Percentiles rank a stretch among this genome's conserved stretches.
phyloP scores from a whole-genome alignment of 2,797 vertebrate species.

The Enteromius unitaeniatus region DNA sequence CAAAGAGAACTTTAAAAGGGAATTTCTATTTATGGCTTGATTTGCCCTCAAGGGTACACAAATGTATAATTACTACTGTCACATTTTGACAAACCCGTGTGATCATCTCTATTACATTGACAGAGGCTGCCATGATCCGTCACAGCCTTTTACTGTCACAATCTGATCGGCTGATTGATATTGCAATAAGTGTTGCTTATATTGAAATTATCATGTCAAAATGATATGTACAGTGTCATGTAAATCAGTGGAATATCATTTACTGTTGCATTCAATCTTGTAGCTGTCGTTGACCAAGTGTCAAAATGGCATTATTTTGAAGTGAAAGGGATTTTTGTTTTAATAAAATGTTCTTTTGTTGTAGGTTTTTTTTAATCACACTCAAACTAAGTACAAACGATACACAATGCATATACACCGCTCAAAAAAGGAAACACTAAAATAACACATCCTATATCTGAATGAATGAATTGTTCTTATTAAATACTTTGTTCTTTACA shows the following conservation, averaged over 20 bases:
- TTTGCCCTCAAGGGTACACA: conserved; percentile 57
- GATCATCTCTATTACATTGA: conserved; percentile 39
- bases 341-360: too few relatives aligned
- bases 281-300: background rate
- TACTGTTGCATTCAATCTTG: background rate
- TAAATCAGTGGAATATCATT: background rate
- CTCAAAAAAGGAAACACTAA: too few relatives aligned
- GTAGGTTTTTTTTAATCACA: background rate
- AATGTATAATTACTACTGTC: conserved; percentile 68
- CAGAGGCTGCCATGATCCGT: conserved; percentile 46
- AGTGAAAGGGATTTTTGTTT: background rate
- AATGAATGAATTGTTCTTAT: too few relatives aligned
- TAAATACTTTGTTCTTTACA: too few relatives aligned
- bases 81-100: conserved; percentile 70
- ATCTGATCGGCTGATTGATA: background rate
- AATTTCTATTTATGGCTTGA: conserved; percentile 44
- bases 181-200: background rate
- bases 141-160: background rate
- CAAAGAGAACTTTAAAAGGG: conserved; percentile 60
- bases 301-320: background rate
- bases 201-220: background rate
- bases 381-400: background rate
- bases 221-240: background rate
- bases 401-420: background rate
- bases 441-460: too few relatives aligned